Percentiles rank a stretch among this genome's conserved stretches.
phyloP scores from a whole-genome alignment of 2,888 invertebrate genomes.

The Trachelus stipa region DNA sequence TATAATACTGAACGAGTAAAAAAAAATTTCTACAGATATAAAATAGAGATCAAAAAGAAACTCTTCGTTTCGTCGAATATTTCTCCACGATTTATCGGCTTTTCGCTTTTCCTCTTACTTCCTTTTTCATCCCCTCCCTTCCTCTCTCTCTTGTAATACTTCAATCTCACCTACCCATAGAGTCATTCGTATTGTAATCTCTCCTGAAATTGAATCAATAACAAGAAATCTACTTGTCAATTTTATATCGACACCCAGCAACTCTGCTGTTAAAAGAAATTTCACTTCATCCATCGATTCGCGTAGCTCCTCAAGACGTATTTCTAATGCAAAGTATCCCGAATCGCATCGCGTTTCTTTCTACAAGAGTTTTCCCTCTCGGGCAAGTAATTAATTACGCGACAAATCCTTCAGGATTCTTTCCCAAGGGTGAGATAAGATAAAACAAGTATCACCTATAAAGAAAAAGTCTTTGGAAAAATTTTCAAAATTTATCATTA shows the following conservation, averaged over 20 bases:
- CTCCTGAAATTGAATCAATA: neutral
- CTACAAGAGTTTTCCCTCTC: neutral
- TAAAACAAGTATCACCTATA: neutral
- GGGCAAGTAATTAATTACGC: neutral
- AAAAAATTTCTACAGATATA: too few species aligned
- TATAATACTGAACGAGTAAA: neutral
- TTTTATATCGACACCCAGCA: neutral
- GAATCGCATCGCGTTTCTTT: neutral
- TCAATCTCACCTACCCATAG: neutral
- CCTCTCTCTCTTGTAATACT: neutral
- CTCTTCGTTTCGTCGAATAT: neutral
- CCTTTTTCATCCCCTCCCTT: neutral
- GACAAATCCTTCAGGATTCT: neutral
- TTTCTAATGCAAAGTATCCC: neutral
- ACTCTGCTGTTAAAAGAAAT: neutral
- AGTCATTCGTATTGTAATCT: neutral
- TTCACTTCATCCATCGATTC: neutral
- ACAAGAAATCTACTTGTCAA: neutral
- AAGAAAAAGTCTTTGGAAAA: neutral
- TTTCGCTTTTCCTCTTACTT: neutral
- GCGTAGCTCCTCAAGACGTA: neutral
- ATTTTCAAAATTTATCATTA: neutral
- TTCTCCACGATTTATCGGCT: neutral
- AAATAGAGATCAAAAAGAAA: neutral
- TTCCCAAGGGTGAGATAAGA: neutral